Conservation (phyloP, 1,140 invertebrate genomes). For the Potamilus streckersoni region DNA sequence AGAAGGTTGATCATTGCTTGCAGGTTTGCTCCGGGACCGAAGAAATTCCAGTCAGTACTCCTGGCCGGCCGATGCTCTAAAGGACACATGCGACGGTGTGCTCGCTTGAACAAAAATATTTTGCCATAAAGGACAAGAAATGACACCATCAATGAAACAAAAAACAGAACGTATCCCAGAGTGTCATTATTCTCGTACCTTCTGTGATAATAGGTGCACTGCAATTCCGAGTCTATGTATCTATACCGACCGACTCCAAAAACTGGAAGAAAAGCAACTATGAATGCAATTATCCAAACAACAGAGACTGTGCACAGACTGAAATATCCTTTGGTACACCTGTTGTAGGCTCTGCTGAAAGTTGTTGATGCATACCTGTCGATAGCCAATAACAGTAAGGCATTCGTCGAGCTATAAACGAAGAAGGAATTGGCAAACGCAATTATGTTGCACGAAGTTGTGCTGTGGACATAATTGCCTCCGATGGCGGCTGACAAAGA, state of each 20-base stretch:
- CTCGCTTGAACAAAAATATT: slow-evolving; percentile 56
- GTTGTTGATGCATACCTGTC: slow-evolving; percentile 57
- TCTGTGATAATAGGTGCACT: slow-evolving; percentile 57
- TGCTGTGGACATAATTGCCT: slow-evolving; percentile 52
- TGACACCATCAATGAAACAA: slow-evolving; percentile 42
- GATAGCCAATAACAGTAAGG: slow-evolving; percentile 54
- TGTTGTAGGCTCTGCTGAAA: slow-evolving; percentile 48
- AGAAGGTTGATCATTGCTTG: slow-evolving; percentile 58
- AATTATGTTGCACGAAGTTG: slow-evolving; percentile 46
- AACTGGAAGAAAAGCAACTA: slow-evolving; percentile 57
- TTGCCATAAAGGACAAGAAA: slow-evolving; percentile 54
- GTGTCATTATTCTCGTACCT: slow-evolving; percentile 57
- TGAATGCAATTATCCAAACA: slow-evolving; percentile 51
- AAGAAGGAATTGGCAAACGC: slow-evolving; percentile 63
- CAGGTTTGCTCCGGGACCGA: slow-evolving; percentile 56
- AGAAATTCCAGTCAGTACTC: slow-evolving; percentile 59
- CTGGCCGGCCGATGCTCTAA: slow-evolving; percentile 50
- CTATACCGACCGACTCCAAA: slow-evolving; percentile 56
- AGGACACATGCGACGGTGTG: slow-evolving; percentile 56
- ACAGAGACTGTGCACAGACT: slow-evolving; percentile 47
- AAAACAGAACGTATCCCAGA: slow-evolving; percentile 53
- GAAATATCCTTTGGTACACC: slow-evolving; percentile 45
- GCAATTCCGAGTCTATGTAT: slow-evolving; percentile 52
- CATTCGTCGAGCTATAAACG: slow-evolving; percentile 51
- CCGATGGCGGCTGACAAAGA: slow-evolving; percentile 52